Evolutionary conservation across 2,888 invertebrate species (phyloP), one percentile per base, ranked within the genome.

Genomic region (Pegoplata infirma): DNA sequence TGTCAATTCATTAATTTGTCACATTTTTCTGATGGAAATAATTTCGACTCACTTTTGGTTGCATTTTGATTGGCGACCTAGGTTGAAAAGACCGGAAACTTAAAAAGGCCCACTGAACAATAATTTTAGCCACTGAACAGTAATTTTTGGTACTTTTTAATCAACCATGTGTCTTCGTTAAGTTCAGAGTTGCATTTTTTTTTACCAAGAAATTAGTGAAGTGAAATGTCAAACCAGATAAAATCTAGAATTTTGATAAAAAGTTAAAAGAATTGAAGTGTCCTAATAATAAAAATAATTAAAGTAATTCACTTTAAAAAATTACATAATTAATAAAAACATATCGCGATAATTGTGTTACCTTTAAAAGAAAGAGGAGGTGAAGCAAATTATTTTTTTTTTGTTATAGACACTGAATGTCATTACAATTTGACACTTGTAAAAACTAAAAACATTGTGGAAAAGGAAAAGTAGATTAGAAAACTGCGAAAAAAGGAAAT

Each of bases 21-120:
- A 23, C 28, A 59, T 28, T 32, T 53, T n/a, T 44, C 14, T 19
- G 3, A 8, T 6, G 5, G 23, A 25, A 63, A 63, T 79, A 40
- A 12, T n/a, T 7, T 12, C 6, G 72, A 79, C 68, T 77, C 83
- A 89, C 89, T 87, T 89, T 89, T 83, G 87, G 88, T 84, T 89
- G 89, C 89, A 89, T 89, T 84, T 87, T 87, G 85, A 83, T 85
- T 82, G 84, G 84, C 84, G 86, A 85, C 83, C 84, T 83, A 82
- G 83, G 82, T 84, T 83, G 85, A 84, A 89, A 88, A 89, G 89
- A 87, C 84, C 85, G 88, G 88, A 88, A 85, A 76, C 82, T 64
- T 7, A 46, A 21, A 53, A 44, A 16, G 3, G 12, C 17, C 44
- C 83, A 84, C 59, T 80, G 83, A 83, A 84, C 83, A 77, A 78